These are phyloP conservation scores for Copsychus sechellarum DNA, from an alignment of 2,113 vertebrate genomes.

Conservation along the genomic window DNA sequence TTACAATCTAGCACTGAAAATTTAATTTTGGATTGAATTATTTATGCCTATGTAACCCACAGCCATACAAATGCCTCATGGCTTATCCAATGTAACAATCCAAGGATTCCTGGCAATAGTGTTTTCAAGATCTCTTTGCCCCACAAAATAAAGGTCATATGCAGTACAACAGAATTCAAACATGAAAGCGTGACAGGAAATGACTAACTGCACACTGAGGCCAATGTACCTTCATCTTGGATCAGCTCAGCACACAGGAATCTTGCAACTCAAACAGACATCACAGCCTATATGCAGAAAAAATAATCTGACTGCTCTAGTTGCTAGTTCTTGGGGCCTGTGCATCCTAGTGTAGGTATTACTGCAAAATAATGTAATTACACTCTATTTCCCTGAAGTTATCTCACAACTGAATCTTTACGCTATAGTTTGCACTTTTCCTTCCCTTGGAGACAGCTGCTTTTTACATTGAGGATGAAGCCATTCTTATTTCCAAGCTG, in stretches of 20 bases:
- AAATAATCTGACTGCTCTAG: not conserved
- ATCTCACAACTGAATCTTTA: not conserved
- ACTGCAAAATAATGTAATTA: not conserved
- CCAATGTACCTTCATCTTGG: constrained; percentile 40
- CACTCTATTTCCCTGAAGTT: not conserved
- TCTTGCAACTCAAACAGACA: constrained; percentile 36
- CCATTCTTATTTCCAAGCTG: not conserved
- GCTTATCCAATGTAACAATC: not conserved
- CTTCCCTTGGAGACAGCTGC: not conserved
- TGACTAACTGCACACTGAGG: constrained; percentile 34
- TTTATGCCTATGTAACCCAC: not conserved
- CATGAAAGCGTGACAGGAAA: constrained; percentile 42
- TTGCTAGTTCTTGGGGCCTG: not conserved
- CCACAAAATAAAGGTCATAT: constrained; percentile 29
- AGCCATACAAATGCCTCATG: not conserved
- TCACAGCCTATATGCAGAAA: not conserved
- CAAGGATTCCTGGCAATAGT: not conserved
- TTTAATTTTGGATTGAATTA: not conserved
- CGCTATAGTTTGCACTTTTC: not conserved
- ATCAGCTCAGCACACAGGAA: constrained; percentile 12
- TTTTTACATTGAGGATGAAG: not conserved
- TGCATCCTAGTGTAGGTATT: not conserved
- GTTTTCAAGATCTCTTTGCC: not conserved
- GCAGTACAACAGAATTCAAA: not conserved
- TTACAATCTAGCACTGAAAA: not conserved